These are phyloP conservation scores for Hemaris fuciformis DNA, from an alignment of 2,888 invertebrate species.

Conservation along the genomic window DNA sequence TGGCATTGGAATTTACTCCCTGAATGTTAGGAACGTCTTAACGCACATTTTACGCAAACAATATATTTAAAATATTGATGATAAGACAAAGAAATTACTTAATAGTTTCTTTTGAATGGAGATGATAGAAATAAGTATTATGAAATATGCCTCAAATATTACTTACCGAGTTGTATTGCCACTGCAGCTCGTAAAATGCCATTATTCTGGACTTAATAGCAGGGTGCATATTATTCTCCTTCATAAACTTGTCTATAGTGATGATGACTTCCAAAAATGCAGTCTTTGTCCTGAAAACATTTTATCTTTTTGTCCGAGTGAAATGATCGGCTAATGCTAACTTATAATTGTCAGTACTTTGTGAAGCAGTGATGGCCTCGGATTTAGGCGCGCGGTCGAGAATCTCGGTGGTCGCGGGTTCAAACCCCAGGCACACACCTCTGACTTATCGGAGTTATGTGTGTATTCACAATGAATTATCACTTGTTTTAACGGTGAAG, in stretches of 20 bases:
- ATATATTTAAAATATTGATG: not conserved
- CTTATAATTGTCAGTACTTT: not conserved
- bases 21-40: not conserved
- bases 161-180: conserved; percentile 76
- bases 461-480: too few species aligned
- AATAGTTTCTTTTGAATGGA: too few species aligned
- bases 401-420: too few species aligned
- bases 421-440: too few species aligned
- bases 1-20: too few species aligned
- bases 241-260: conserved; percentile 74
- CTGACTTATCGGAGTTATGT: too few species aligned
- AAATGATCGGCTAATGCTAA: not conserved
- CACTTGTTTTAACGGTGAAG: too few species aligned
- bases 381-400: too few species aligned
- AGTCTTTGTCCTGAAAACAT: conserved; percentile 62
- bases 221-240: conserved; percentile 71
- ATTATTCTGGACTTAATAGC: conserved; percentile 71
- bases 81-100: not conserved
- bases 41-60: too few species aligned
- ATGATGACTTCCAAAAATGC: conserved; percentile 74
- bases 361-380: too few species aligned
- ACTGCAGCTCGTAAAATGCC: conserved; percentile 77
- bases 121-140: too few species aligned
- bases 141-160: not conserved
- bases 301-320: conserved; percentile 5